Conservation (phyloP, 2,113 vertebrate species). For the Peucedramus taeniatus region DNA sequence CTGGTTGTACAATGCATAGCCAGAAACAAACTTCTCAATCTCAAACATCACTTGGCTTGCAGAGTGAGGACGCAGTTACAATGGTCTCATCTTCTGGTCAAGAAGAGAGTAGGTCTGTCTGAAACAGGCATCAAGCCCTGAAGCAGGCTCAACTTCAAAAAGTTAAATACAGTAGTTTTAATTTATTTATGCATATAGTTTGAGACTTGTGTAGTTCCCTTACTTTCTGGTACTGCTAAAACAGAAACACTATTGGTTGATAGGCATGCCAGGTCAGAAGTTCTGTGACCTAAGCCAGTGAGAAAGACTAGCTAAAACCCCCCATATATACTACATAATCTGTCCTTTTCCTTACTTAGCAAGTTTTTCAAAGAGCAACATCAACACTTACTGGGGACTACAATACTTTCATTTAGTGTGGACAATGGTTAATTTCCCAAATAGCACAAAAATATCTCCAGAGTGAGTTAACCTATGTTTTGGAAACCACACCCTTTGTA, state of each 20-base stretch:
- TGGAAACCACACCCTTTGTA: neutral
- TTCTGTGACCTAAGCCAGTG: neutral
- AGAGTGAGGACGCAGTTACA: neutral
- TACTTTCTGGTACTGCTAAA: neutral
- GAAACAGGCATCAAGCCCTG: fast-evolving
- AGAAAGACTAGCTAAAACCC: neutral
- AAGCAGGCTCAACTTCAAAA: neutral
- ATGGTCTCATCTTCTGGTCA: neutral
- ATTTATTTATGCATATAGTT: neutral
- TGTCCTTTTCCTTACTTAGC: neutral
- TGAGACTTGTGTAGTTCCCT: neutral
- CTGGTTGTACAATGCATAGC: neutral
- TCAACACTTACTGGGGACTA: neutral
- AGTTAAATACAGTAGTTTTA: neutral
- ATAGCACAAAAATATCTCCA: neutral
- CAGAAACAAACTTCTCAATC: neutral
- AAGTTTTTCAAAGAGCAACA: neutral
- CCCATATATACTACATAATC: neutral
- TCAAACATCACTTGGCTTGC: neutral
- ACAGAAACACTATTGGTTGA: neutral
- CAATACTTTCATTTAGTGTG: neutral
- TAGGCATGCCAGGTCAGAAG: neutral
- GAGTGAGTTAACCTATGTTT: neutral
- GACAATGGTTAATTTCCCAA: neutral
- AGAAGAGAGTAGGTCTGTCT: neutral